These are phyloP conservation scores for Cephus pulcher DNA, from an alignment of 2,888 invertebrate genomes.

Conservation along the genomic window DNA sequence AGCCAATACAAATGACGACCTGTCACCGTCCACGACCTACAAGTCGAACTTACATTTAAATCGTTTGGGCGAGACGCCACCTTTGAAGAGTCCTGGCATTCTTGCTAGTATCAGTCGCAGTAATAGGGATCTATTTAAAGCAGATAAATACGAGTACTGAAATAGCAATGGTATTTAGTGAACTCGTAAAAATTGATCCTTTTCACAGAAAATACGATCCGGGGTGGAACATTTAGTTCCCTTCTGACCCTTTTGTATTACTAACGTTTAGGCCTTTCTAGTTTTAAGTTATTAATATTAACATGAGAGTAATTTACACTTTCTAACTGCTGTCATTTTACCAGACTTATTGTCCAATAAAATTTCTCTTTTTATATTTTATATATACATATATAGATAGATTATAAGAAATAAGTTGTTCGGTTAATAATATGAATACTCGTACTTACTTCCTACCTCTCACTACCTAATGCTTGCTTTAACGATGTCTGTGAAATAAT, in stretches of 20 bases:
- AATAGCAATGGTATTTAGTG: neutral
- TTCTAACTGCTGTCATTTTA: neutral
- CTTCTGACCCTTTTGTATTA: neutral
- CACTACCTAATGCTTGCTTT: neutral
- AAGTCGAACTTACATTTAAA: constrained; percentile 84
- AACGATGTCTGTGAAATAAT: neutral
- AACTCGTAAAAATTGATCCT: neutral
- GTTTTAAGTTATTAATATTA: neutral
- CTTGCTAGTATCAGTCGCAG: constrained; percentile 88
- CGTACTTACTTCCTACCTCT: neutral
- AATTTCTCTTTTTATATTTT: neutral
- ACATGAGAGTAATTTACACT: neutral
- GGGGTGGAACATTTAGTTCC: neutral
- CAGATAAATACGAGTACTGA: constrained; percentile 61
- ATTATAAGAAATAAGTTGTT: neutral
- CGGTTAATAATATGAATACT: neutral
- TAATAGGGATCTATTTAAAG: constrained; percentile 81
- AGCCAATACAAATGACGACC: constrained; percentile 67
- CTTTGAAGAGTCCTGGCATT: constrained; percentile 86
- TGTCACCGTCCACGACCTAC: constrained; percentile 65
- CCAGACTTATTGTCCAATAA: neutral
- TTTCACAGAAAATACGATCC: neutral
- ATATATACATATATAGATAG: neutral
- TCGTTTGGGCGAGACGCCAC: constrained; percentile 76
- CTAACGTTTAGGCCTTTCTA: neutral